These are phyloP conservation scores for Antheraea mylitta DNA, from an alignment of 1,140 invertebrate genomes.

Conservation along the genomic window DNA sequence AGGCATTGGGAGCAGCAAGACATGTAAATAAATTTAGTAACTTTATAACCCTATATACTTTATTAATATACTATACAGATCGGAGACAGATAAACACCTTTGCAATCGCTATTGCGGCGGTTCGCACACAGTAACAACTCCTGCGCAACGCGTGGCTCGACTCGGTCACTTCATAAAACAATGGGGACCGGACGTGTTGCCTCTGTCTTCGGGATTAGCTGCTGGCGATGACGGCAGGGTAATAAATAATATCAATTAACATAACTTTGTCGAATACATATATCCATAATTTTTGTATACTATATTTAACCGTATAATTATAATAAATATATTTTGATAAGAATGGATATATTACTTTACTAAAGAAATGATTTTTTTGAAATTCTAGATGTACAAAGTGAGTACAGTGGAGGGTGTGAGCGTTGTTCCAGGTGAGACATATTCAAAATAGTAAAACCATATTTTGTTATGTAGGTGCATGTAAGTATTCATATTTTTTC, in stretches of 20 bases:
- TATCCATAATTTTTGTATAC: too few species aligned
- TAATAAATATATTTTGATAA: too few species aligned
- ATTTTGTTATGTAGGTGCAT: background rate
- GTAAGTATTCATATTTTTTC: too few species aligned
- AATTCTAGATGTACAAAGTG: constrained; percentile 55
- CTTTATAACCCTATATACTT: background rate
- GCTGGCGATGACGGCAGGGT: constrained; percentile 78
- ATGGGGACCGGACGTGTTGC: constrained; percentile 80
- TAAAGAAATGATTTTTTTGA: constrained; percentile 12
- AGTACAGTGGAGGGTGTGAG: constrained; percentile 31
- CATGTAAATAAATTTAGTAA: background rate
- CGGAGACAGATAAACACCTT: constrained; percentile 76
- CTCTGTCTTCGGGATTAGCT: constrained; percentile 72
- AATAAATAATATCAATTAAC: too few species aligned
- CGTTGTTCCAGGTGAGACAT: constrained; percentile 20
- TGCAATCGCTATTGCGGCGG: constrained; percentile 87
- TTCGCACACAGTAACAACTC: constrained; percentile 84
- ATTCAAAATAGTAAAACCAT: background rate
- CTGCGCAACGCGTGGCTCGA: constrained; percentile 81
- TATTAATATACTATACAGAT: constrained; percentile 28
- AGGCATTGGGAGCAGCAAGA: too few species aligned
- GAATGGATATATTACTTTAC: background rate
- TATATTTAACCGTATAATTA: too few species aligned
- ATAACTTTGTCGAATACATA: too few species aligned
- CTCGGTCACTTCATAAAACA: constrained; percentile 81